These are phyloP conservation scores for Apantesis nais DNA, from an alignment of 2,888 invertebrate species.

Conservation along the genomic window DNA sequence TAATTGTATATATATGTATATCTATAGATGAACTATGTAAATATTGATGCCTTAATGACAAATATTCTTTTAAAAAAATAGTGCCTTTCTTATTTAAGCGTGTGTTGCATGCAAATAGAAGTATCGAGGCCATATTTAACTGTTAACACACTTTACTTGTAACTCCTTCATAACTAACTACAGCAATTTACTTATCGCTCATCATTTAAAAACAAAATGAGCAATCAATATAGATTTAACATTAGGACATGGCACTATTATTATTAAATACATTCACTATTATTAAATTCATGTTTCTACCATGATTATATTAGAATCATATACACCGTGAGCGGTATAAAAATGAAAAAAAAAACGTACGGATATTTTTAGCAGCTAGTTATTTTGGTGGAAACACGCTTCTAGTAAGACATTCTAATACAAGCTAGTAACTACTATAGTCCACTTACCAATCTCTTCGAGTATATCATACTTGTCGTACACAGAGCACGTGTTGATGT, in stretches of 20 bases:
- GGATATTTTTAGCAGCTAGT: not conserved
- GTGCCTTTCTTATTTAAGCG: too few species aligned
- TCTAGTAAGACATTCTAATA: not conserved
- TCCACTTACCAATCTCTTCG: constrained; percentile 96
- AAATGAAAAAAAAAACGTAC: not conserved
- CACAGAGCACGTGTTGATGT: constrained; percentile 96
- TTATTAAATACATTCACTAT: not conserved
- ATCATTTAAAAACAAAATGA: too few species aligned
- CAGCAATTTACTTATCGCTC: too few species aligned
- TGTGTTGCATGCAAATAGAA: too few species aligned
- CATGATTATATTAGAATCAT: too few species aligned
- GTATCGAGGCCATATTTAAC: too few species aligned
- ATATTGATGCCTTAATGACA: not conserved
- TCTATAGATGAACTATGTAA: not conserved
- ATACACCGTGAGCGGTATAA: too few species aligned
- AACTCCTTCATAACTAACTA: too few species aligned
- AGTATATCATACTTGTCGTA: constrained; percentile 99
- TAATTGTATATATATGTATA: not conserved
- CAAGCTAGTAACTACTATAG: constrained; percentile 4
- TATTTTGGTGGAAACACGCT: not conserved
- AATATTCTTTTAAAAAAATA: too few species aligned
- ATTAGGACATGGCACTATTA: not conserved
- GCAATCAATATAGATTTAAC: too few species aligned
- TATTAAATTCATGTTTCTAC: not conserved
- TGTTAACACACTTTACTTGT: too few species aligned